Conservation (phyloP, 2,113 vertebrate species). For the Seriola aureovittata region DNA sequence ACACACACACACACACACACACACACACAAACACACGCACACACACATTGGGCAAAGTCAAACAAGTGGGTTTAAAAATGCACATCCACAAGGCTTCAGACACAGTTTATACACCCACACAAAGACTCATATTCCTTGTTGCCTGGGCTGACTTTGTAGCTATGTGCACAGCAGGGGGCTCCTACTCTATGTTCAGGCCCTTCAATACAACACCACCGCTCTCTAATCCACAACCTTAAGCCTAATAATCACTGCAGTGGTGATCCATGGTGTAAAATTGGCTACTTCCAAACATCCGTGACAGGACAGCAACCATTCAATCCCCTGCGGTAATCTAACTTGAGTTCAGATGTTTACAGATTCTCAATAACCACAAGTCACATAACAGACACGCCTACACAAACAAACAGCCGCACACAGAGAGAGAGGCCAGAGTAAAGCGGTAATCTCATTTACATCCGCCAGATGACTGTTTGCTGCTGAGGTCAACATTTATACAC, state of each 20-base stretch:
- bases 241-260: constrained; percentile 50
- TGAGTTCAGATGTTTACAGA: constrained; percentile 57
- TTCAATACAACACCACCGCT: constrained; percentile 43
- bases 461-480: constrained; percentile 45
- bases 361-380: constrained; percentile 47
- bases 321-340: constrained; percentile 50
- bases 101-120: constrained; percentile 70
- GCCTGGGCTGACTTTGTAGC: constrained; percentile 51
- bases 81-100: constrained; percentile 65
- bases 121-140: constrained; percentile 58
- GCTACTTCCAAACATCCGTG: constrained; percentile 55
- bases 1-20: constrained; percentile 12
- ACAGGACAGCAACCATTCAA: constrained; percentile 45
- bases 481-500: constrained; percentile 64
- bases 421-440: constrained; percentile 23
- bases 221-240: constrained; percentile 63
- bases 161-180: constrained; percentile 49
- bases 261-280: constrained; percentile 48
- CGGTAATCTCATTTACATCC: constrained; percentile 53
- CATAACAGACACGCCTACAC: constrained; percentile 53
- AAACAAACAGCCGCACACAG: constrained; percentile 40
- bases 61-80: constrained; percentile 76
- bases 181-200: constrained; percentile 32
- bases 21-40: neutral
- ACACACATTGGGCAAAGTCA: constrained; percentile 51